Evolutionary conservation across 2,113 vertebrate genomes (phyloP).

Genomic region (Fulica atra): DNA sequence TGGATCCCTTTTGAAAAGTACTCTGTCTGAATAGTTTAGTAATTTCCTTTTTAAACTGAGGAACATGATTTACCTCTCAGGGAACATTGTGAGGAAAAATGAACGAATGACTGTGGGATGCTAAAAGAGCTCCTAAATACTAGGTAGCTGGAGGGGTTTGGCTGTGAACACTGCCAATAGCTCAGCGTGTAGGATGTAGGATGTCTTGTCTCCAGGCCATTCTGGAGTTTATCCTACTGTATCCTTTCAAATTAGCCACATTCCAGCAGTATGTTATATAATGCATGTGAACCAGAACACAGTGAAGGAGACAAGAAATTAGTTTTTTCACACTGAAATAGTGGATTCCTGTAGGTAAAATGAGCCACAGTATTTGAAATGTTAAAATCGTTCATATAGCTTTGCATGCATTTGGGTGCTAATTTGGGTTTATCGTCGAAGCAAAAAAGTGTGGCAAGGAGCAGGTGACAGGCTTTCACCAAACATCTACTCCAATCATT

Average conservation of each 20-base stretch:
- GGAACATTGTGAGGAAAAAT: not conserved
- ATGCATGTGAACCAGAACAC: not conserved
- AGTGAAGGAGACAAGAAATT: not conserved
- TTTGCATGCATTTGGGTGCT: not conserved
- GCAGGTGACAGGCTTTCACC: not conserved
- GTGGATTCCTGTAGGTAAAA: not conserved
- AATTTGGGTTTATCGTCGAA: slow-evolving; percentile 16
- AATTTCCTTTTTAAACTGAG: not conserved
- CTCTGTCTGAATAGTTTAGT: not conserved
- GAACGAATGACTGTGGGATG: not conserved
- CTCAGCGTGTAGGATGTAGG: not conserved
- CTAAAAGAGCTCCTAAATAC: not conserved
- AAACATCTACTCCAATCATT: not conserved
- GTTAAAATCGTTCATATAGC: not conserved
- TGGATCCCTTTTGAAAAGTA: not conserved
- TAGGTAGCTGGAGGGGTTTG: not conserved
- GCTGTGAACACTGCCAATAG: not conserved
- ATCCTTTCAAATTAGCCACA: slow-evolving; percentile 19
- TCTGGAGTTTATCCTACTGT: not conserved
- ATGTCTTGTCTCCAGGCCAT: not conserved
- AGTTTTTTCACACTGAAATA: not conserved
- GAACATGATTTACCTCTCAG: not conserved
- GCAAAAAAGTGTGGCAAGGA: not conserved
- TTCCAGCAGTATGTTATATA: not conserved
- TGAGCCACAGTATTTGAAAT: slow-evolving; percentile 6